A percentile compares a stretch with the other conserved stretches of the same genome.
Conservation (phyloP, 2,113 vertebrate species). For the Xiphophorus hellerii region DNA sequence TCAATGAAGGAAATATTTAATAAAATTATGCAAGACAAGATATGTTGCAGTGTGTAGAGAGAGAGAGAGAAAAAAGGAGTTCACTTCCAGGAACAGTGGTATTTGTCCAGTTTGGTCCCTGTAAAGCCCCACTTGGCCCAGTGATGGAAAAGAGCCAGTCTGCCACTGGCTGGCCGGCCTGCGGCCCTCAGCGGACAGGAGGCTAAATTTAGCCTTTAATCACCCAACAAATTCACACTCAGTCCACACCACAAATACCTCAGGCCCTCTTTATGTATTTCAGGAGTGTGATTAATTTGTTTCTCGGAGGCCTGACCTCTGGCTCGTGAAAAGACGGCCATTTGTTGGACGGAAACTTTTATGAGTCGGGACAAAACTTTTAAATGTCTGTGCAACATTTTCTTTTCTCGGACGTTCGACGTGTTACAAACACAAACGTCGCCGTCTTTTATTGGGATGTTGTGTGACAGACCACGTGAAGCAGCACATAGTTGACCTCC, state of each 20-base stretch:
- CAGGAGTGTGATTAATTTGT: conserved; percentile 70
- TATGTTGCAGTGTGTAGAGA: not conserved
- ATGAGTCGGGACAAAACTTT: not conserved
- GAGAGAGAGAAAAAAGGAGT: not conserved
- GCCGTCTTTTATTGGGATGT: not conserved
- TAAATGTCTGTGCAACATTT: not conserved
- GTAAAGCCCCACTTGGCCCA: conserved; percentile 21
- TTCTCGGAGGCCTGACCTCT: conserved; percentile 39
- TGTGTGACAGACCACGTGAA: not conserved
- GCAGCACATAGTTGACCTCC: no score
- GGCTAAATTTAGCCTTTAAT: conserved; percentile 82
- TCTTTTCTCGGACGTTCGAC: not conserved
- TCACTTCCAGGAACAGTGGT: not conserved
- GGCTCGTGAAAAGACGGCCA: conserved; percentile 40
- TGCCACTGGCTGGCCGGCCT: conserved; percentile 51
- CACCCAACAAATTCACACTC: conserved; percentile 80
- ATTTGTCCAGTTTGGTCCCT: conserved; percentile 15
- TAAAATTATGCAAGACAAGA: not conserved
- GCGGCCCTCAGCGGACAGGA: conserved; percentile 52
- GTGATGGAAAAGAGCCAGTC: conserved; percentile 51
- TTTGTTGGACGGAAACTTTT: conserved; percentile 26
- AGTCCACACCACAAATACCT: conserved; percentile 76
- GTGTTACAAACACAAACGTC: not conserved
- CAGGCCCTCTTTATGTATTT: conserved; percentile 74
- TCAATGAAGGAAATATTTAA: not conserved